These are phyloP conservation scores for Drosophila simulans DNA, from an alignment of 1,140 invertebrate species.

Conservation along the genomic window DNA sequence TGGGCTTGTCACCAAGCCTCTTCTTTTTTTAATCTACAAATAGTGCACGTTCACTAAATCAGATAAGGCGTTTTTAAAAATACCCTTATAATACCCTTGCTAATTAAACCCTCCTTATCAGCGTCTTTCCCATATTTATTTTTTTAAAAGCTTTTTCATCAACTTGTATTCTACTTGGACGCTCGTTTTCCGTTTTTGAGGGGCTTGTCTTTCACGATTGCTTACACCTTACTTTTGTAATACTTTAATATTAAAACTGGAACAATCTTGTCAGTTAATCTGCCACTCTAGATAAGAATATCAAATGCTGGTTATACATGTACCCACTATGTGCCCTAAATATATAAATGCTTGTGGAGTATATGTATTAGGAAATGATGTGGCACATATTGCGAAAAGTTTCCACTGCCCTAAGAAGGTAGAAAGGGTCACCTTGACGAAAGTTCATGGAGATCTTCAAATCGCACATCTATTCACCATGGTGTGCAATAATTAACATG, in stretches of 20 bases:
- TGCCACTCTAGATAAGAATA: slow-evolving; percentile 31
- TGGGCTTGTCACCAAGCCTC: background rate
- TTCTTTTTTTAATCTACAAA: background rate
- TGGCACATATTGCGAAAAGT: slow-evolving; percentile 29
- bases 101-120: slow-evolving; percentile 21
- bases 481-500: background rate
- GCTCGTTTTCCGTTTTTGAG: background rate
- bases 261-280: slow-evolving; percentile 10
- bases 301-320: slow-evolving; percentile 10
- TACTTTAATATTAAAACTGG: background rate
- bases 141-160: background rate
- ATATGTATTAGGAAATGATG: slow-evolving; percentile 4
- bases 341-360: background rate
- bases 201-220: slow-evolving; percentile 16
- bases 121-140: slow-evolving; percentile 1
- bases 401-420: slow-evolving; percentile 23
- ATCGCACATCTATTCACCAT: background rate
- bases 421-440: slow-evolving; percentile 63
- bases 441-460: slow-evolving; percentile 3
- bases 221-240: background rate
- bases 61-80: slow-evolving; percentile 5
- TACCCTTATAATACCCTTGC: slow-evolving; percentile 47
- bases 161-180: background rate
- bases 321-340: background rate
- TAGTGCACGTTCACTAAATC: slow-evolving; percentile 2